These are phyloP conservation scores for Buathra laborator DNA, from an alignment of 2,888 invertebrate species.

Conservation along the genomic window DNA sequence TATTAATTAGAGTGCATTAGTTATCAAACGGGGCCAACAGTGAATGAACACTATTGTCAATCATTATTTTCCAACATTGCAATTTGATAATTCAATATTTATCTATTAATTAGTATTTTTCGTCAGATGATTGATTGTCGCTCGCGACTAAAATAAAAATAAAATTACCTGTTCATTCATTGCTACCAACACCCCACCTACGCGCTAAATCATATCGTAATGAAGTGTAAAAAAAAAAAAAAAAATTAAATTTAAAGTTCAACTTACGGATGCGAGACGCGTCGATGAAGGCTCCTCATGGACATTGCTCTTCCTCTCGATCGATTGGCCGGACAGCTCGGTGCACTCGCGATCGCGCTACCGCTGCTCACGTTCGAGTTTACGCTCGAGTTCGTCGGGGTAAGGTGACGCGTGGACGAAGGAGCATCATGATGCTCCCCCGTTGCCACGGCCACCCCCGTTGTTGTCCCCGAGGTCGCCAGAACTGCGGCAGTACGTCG, in stretches of 20 bases:
- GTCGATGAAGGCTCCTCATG: conserved; percentile 83
- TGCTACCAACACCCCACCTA: neutral
- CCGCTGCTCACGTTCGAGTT: conserved; percentile 69
- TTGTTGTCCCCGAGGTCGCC: conserved; percentile 76
- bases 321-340: conserved; percentile 75
- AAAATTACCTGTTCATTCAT: neutral
- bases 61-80: neutral
- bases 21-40: neutral
- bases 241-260: neutral
- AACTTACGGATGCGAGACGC: conserved; percentile 84
- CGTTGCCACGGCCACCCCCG: conserved; percentile 76
- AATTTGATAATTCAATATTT: neutral
- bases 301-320: conserved; percentile 82
- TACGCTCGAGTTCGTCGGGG: conserved; percentile 71
- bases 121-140: no score
- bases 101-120: neutral
- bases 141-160: neutral
- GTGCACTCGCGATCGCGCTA: conserved; percentile 69
- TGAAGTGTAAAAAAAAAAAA: no score
- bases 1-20: neutral
- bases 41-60: conserved; percentile 13
- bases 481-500: conserved; percentile 85
- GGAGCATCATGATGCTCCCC: conserved; percentile 74
- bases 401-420: conserved; percentile 76
- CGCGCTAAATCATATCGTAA: neutral